Base-by-base conservation (phyloP, 2,797 vertebrate species). In the Novumbra hubbsi region DNA sequence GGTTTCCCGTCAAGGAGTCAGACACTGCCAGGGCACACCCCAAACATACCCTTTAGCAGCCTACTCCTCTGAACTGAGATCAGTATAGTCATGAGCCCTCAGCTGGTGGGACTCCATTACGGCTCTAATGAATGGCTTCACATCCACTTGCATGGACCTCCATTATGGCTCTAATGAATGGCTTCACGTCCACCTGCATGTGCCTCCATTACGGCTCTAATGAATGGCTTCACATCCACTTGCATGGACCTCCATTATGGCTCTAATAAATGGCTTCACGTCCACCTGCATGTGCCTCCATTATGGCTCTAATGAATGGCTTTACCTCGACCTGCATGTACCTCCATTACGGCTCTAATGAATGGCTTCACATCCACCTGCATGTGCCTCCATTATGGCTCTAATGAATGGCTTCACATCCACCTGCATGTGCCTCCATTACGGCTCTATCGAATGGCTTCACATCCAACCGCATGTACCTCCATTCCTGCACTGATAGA, bases 391-490 rank as follows among this genome's bases (percentile, higher is more conserved):
- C 78, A 48, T 79, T 15, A 1, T 14, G n/a, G 69, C 70, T 87
- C 82, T 78, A 87, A 90, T 87, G 79, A n/a, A n/a, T n/a, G n/a
- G 75, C 78, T 45, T 78, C 5, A 83, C 66, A 74, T 77, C 73
- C 73, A 38, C 34, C 34, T 8, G 65, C 77, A 80, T 79, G 79
- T 80, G 80, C 84, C 80, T 78, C 75, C 49, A 48, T 73, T 82
- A 78, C 34, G 32, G 30, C 73, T 73, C 78, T 84, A 86, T 89
- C 86, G 79, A 86, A 90, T 86, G 41, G 74, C 78, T 45, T 78
- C 6, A 83, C 64, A 74, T 77, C 73, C 73, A 45, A 3, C 41
- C 9, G 68, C 77, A 80, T 78, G 80, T 80, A 78, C 84, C 80
- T 76, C 75, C 49, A 38, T 72, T 82, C 78, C 45, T 30, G 32